Conservation (phyloP, 2,113 vertebrate genomes). For the Eulemur rufifrons region DNA sequence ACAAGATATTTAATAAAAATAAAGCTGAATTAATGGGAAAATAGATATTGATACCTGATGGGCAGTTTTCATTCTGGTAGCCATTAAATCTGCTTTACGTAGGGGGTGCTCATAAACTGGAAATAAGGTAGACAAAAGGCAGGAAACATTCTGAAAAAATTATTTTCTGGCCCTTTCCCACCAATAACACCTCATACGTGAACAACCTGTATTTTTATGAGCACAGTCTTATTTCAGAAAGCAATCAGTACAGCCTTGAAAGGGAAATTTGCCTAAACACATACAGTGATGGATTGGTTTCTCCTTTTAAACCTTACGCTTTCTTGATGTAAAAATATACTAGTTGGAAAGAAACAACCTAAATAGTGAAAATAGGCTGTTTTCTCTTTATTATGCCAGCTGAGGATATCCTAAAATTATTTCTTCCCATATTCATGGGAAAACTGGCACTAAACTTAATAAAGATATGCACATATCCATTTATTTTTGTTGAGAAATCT, state of each 20-base stretch:
- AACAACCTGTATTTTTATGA: not conserved
- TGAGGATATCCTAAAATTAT: not conserved
- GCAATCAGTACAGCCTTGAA: not conserved
- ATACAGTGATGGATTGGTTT: not conserved
- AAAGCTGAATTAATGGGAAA: not conserved
- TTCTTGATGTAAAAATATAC: slow-evolving; percentile 33
- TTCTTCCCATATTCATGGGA: not conserved
- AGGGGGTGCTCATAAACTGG: not conserved
- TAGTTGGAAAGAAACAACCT: not conserved
- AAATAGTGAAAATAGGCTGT: not conserved
- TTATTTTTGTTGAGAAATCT: slow-evolving; percentile 22
- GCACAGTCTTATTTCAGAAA: not conserved
- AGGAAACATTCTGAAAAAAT: not conserved
- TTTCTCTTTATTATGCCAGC: not conserved
- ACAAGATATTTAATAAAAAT: not conserved
- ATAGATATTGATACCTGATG: not conserved
- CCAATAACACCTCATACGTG: no score
- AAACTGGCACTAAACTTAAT: not conserved
- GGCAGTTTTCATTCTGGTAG: not conserved
- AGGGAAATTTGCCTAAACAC: not conserved
- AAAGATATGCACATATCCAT: not conserved
- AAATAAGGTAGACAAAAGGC: not conserved
- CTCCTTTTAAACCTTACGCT: not conserved
- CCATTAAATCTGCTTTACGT: not conserved
- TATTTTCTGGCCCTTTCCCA: not conserved